Conservation (phyloP, 2,113 vertebrate genomes). For the Ciconia stormi region DNA sequence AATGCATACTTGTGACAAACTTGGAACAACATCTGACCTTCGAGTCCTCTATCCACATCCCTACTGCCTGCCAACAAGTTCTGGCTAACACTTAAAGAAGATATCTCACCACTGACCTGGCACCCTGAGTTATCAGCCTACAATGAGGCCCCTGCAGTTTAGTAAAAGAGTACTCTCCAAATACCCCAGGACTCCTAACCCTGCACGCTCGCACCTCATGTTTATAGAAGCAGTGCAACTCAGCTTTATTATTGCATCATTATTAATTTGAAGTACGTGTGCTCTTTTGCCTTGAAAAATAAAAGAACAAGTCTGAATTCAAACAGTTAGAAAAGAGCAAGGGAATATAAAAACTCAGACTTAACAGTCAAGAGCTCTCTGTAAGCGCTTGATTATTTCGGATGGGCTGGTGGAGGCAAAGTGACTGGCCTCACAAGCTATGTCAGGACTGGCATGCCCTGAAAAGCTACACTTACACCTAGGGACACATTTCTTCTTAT, state of each 20-base stretch:
- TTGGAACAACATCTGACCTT: constrained; percentile 63
- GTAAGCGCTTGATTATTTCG: neutral
- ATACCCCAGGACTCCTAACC: constrained; percentile 4
- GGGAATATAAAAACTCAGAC: neutral
- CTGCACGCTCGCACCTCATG: neutral
- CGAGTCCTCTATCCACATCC: neutral
- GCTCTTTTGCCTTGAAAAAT: constrained; percentile 16
- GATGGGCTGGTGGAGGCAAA: neutral
- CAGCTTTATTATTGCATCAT: neutral
- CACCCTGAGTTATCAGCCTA: constrained; percentile 29
- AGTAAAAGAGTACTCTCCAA: neutral
- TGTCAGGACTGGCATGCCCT: neutral
- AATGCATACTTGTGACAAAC: constrained; percentile 49
- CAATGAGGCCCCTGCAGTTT: constrained; percentile 3
- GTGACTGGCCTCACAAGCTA: neutral
- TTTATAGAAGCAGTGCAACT: neutral
- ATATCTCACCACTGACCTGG: constrained; percentile 54
- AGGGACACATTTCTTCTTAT: neutral
- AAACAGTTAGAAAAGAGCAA: neutral
- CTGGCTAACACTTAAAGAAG: constrained; percentile 58
- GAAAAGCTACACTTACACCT: neutral
- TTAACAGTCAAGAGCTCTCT: neutral
- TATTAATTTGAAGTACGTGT: neutral
- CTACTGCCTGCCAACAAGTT: constrained; percentile 52
- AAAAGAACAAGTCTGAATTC: neutral